Evolutionary conservation across 2,797 vertebrate species (phyloP).

Genomic region (Semotilus atromaculatus): DNA sequence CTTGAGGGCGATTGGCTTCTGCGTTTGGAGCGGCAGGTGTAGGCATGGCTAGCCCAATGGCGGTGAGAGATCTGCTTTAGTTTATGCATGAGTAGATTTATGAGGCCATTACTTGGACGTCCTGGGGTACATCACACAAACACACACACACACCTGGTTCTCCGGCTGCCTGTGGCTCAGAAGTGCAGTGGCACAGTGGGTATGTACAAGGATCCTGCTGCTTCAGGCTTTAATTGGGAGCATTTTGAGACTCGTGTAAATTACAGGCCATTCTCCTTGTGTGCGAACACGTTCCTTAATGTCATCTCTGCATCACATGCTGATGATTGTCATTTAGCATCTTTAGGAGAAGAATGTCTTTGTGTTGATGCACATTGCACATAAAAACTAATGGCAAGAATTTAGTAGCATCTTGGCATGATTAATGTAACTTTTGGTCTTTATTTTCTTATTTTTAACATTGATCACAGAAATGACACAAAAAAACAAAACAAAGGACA

Average conservation of each 20-base stretch:
- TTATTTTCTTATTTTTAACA: neutral
- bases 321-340: conserved; percentile 19
- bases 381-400: neutral
- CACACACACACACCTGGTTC: conserved; percentile 67
- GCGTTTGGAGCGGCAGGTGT: conserved; percentile 36
- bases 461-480: neutral
- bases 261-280: conserved; percentile 47
- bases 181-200: conserved; percentile 70
- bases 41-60: conserved; percentile 3
- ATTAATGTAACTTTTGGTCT: neutral
- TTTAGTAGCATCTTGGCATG: neutral
- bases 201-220: conserved; percentile 73
- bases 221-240: conserved; percentile 76
- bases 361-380: neutral
- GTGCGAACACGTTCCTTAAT: conserved; percentile 46
- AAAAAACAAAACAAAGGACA: neutral
- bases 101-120: conserved; percentile 75
- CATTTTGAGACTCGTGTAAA: conserved; percentile 67
- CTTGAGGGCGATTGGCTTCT: neutral
- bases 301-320: conserved; percentile 10
- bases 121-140: conserved; percentile 67
- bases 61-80: conserved; percentile 48
- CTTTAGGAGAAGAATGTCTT: conserved; percentile 4
- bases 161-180: conserved; percentile 61
- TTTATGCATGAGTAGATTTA: conserved; percentile 73